phyloP scores from a whole-genome alignment of 2,888 invertebrate species.

The Allacma fusca region DNA sequence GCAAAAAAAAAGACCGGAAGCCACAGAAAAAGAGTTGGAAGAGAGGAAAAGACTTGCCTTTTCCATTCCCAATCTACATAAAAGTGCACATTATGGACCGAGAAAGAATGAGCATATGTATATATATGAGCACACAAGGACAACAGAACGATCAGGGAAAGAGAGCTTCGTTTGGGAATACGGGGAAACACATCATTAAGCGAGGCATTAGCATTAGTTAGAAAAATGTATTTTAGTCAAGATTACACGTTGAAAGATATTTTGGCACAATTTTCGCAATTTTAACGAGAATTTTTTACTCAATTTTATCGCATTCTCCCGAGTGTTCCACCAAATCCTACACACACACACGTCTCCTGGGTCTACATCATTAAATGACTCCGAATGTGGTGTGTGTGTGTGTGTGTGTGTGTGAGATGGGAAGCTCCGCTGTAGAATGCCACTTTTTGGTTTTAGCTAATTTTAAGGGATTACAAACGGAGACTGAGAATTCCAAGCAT shows the following conservation, averaged over 20 bases:
- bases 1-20: constrained; percentile 37
- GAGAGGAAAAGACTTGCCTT: background rate
- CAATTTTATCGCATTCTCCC: constrained; percentile 39
- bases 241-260: constrained; percentile 50
- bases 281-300: constrained; percentile 58
- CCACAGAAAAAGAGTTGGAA: constrained; percentile 14
- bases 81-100: too few species aligned
- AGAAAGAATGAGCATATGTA: too few species aligned
- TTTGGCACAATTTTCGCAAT: constrained; percentile 58
- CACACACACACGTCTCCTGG: background rate
- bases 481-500: too few species aligned
- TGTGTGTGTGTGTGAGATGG: too few species aligned
- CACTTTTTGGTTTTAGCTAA: background rate
- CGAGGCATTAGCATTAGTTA: constrained; percentile 40
- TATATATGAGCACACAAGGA: too few species aligned
- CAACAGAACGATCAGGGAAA: too few species aligned
- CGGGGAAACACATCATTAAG: constrained; percentile 45
- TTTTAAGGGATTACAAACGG: constrained; percentile 10
- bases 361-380: constrained; percentile 6
- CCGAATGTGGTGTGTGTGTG: background rate
- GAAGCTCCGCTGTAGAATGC: too few species aligned
- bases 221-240: constrained; percentile 39
- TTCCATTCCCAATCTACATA: too few species aligned
- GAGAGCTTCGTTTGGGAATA: background rate
- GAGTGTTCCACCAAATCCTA: constrained; percentile 11